phyloP scores from a whole-genome alignment of 2,888 invertebrate species.

The Drosophila lutescens region DNA sequence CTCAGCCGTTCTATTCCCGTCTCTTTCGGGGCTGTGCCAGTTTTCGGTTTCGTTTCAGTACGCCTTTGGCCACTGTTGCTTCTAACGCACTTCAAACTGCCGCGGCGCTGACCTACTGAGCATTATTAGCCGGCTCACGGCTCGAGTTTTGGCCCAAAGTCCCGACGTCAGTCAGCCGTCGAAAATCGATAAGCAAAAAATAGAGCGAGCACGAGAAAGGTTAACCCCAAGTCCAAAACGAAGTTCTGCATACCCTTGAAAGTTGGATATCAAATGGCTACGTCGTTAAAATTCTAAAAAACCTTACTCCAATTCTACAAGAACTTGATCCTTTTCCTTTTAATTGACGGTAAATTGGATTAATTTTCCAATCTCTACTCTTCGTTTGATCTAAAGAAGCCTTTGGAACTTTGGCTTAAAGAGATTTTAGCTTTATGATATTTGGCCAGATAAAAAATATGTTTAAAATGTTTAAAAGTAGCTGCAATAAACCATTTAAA shows the following conservation, averaged over 20 bases:
- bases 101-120: slow-evolving; percentile 74
- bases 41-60: slow-evolving; percentile 54
- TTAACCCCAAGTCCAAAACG: slow-evolving; percentile 9
- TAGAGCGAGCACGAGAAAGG: slow-evolving; percentile 17
- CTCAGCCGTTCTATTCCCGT: background rate
- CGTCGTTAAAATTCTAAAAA: no score
- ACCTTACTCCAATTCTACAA: no score
- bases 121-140: slow-evolving; percentile 71
- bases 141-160: slow-evolving; percentile 28
- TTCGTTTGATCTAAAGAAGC: no score
- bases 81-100: slow-evolving; percentile 72
- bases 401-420: no score
- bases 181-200: slow-evolving; percentile 69
- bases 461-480: no score
- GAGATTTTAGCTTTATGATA: no score
- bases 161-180: slow-evolving; percentile 60
- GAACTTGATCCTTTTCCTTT: no score
- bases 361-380: no score
- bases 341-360: no score
- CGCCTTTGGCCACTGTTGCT: slow-evolving; percentile 75
- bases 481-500: no score
- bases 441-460: no score
- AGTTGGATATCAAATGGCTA: no score
- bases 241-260: slow-evolving; percentile 27
- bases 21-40: slow-evolving; percentile 55